These are phyloP conservation scores for Gibbula magus DNA, from an alignment of 2,888 invertebrate genomes.

Conservation along the genomic window DNA sequence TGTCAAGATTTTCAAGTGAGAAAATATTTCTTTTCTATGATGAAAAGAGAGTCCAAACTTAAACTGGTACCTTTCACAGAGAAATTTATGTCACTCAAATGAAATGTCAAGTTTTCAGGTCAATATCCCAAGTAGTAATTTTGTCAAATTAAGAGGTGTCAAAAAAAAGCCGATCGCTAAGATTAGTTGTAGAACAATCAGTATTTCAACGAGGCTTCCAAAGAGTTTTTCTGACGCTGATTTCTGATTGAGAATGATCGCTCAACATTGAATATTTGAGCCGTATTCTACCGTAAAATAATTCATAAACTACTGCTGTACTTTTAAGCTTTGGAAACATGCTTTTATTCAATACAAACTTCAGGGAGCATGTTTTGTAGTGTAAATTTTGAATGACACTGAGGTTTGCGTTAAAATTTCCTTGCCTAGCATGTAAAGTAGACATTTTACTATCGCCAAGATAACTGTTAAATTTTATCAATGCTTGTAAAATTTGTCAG, in stretches of 20 bases:
- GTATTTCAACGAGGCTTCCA: constrained; percentile 3
- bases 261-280: not conserved
- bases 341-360: too few species aligned
- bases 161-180: not conserved
- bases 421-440: too few species aligned
- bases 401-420: too few species aligned
- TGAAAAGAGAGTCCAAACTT: not conserved
- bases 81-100: not conserved
- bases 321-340: too few species aligned
- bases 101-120: not conserved
- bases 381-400: too few species aligned
- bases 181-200: constrained; percentile 18
- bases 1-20: not conserved
- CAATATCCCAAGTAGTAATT: constrained; percentile 16
- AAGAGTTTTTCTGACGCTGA: not conserved
- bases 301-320: not conserved
- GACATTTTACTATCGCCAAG: too few species aligned
- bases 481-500: too few species aligned
- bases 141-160: not conserved
- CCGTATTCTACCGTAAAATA: not conserved
- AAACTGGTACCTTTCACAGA: not conserved
- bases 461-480: too few species aligned
- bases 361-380: too few species aligned
- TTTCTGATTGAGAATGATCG: not conserved
- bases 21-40: not conserved